These are phyloP conservation scores for Scaptomyza graminum DNA, from an alignment of 1,140 invertebrate genomes.

Conservation along the genomic window DNA sequence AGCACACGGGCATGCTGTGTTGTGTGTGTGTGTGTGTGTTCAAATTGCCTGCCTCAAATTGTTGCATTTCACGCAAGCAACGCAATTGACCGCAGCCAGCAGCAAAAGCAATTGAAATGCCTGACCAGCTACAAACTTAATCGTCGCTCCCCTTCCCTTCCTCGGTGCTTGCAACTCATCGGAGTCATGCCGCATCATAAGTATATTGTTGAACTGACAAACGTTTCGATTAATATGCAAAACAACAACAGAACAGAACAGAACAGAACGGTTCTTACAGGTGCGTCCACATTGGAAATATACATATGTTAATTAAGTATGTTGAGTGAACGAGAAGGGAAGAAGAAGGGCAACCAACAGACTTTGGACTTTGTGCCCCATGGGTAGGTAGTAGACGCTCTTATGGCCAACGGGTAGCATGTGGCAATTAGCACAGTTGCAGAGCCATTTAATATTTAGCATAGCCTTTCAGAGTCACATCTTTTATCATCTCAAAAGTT, in stretches of 20 bases:
- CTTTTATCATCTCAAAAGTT: constrained; percentile 8
- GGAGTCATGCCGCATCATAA: constrained; percentile 19
- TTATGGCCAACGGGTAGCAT: constrained; percentile 25
- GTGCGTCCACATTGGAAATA: constrained; percentile 55
- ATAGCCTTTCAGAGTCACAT: constrained; percentile 21
- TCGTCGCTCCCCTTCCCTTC: neutral
- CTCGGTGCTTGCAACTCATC: neutral
- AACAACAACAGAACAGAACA: constrained; percentile 32
- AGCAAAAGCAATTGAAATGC: constrained; percentile 71
- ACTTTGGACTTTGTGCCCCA: constrained; percentile 9
- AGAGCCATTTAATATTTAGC: constrained; percentile 43
- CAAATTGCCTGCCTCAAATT: constrained; percentile 63
- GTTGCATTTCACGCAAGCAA: constrained; percentile 74
- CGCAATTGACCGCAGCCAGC: constrained; percentile 28
- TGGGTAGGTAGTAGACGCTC: neutral
- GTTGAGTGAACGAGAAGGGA: neutral
- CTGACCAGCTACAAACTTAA: constrained; percentile 21
- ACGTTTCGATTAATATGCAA: constrained; percentile 75
- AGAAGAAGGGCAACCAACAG: neutral
- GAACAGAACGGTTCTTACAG: constrained; percentile 21
- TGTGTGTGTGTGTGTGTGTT: too few species aligned
- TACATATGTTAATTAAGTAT: constrained; percentile 61
- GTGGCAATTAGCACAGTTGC: constrained; percentile 66
- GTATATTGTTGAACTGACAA: constrained; percentile 29
- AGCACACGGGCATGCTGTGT: constrained; percentile 1